phyloP scores from a whole-genome alignment of 1,140 invertebrate genomes.

The Heliconius nattereri region DNA sequence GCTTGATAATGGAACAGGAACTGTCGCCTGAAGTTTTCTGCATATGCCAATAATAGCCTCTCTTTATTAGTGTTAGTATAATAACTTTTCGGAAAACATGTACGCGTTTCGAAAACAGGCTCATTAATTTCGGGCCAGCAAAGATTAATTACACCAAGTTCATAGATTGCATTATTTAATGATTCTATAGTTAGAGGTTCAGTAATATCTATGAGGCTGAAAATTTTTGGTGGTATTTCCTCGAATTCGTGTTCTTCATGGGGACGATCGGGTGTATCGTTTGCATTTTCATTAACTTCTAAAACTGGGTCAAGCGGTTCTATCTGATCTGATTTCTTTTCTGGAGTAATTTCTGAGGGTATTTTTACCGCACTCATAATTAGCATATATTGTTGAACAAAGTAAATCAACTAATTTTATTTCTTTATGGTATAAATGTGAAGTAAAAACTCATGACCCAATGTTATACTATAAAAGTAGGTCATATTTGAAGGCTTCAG shows the following conservation, averaged over 20 bases:
- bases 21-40: conserved; percentile 92
- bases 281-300: conserved; percentile 42
- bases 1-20: conserved; percentile 85
- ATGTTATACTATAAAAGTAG: conserved; percentile 24
- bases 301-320: conserved; percentile 53
- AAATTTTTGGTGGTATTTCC: conserved; percentile 68
- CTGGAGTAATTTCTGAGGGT: conserved; percentile 45
- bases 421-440: background rate
- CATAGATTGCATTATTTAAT: conserved; percentile 72
- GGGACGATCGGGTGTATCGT: conserved; percentile 60
- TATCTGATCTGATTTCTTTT: conserved; percentile 51
- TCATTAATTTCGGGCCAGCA: conserved; percentile 77
- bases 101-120: conserved; percentile 79
- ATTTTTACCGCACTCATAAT: conserved; percentile 52
- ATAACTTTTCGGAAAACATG: conserved; percentile 86
- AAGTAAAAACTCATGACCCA: background rate
- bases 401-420: conserved; percentile 12
- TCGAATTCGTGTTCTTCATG: conserved; percentile 57
- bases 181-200: conserved; percentile 62
- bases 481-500: conserved; percentile 41
- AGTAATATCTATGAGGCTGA: conserved; percentile 54
- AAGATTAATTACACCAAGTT: conserved; percentile 69
- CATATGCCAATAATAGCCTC: conserved; percentile 87
- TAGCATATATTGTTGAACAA: conserved; percentile 5
- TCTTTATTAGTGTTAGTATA: conserved; percentile 89